Percentiles rank a stretch among this genome's conserved stretches.
phyloP scores from a whole-genome alignment of 2,113 vertebrate species.

The Lasiurus cinereus region DNA sequence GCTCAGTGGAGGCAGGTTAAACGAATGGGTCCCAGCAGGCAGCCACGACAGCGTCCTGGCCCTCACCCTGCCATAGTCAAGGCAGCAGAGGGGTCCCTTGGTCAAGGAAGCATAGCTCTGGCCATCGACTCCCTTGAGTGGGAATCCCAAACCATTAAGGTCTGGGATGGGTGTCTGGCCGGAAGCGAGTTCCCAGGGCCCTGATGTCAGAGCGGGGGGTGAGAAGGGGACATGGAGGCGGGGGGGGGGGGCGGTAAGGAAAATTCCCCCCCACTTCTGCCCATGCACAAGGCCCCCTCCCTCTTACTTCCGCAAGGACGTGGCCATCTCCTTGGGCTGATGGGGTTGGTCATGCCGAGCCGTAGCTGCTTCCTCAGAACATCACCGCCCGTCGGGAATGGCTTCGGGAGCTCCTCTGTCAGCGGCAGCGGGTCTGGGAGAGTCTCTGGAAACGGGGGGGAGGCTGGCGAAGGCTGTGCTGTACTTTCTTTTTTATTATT shows the following conservation, averaged over 20 bases:
- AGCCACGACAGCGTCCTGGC: too few species aligned
- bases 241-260: not conserved
- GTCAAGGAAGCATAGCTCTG: not conserved
- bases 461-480: not conserved
- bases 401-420: not conserved
- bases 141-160: not conserved
- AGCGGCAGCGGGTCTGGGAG: not conserved
- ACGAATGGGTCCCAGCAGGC: not conserved
- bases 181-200: not conserved
- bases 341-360: not conserved
- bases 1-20: not conserved
- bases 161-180: not conserved
- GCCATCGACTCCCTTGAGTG: not conserved
- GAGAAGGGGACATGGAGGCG: too few species aligned
- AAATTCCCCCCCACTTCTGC: not conserved
- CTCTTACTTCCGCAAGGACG: not conserved
- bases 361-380: not conserved
- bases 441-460: not conserved
- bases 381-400: not conserved
- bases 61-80: rapidly evolving
- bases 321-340: not conserved
- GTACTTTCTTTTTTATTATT: not conserved
- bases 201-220: not conserved
- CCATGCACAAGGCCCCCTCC: not conserved
- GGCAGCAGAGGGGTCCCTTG: not conserved